Evolutionary conservation across 2,888 invertebrate genomes (phyloP), one percentile per base, ranked within the genome.

Genomic region (Galeopsomyia nigrocyanea): DNA sequence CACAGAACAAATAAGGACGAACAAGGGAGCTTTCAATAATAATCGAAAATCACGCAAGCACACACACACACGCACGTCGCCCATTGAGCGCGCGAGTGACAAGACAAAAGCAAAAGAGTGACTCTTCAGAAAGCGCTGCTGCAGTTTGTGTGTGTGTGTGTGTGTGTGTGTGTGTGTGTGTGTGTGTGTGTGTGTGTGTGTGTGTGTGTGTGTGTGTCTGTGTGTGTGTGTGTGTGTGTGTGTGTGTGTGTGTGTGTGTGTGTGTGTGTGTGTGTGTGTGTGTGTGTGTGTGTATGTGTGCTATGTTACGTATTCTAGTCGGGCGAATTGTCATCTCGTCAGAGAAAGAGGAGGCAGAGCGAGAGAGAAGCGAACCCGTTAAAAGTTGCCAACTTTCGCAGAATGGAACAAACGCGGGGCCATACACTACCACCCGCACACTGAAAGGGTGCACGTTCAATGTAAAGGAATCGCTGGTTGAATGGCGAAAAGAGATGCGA

Each of bases 381-480:
- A 72, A 68, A 64, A 68, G 68, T 72, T 72, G 22, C 26, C 39
- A 72, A 72, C 68, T 72, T 67, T 67, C 49, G 53, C 50, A 62
- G 58, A 63, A 58, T 53, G 39, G 55, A 62, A 50, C 51, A 61
- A 68, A 39, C 7, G 39, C 7, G 47, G 17, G 46, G 26, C 26
- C 5, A 5, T n/a, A n/a, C n/a, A n/a, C n/a, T n/a, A n/a, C n/a
- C n/a, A n/a, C n/a, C n/a, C 46, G 62, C 3, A 13, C 53, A 57
- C 57, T 50, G 51, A 71, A 71, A 57, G 72, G 53, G 62, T 71
- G 55, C 46, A 47, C 53, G 17, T 21, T n/a, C 51, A 57, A 69
- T 58, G 58, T 31, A 47, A 60, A 55, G 55, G 60, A 65, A 71
- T 60, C 61, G 61, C 0, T 39, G 9, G n/a, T 49, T 26, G 17